Conservation (phyloP, 2,113 vertebrate genomes). For the Amphiprion ocellaris region DNA sequence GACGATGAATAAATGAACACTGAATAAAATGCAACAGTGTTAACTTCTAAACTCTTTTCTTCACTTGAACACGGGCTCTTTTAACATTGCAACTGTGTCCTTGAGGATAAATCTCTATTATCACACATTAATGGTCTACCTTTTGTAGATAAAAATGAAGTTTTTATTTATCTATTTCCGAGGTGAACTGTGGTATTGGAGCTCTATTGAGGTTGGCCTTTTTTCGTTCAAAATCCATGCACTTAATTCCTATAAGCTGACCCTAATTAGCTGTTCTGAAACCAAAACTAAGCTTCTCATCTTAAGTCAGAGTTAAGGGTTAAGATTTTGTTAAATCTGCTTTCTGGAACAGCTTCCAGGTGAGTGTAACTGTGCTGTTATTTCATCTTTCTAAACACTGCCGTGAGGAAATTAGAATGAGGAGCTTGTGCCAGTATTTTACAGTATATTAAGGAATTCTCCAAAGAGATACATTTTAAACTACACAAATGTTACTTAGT, state of each 20-base stretch:
- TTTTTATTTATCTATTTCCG: not conserved
- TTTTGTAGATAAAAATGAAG: not conserved
- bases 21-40: not conserved
- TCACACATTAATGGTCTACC: not conserved
- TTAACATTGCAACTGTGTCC: not conserved
- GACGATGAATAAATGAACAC: not conserved
- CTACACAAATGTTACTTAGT: not conserved
- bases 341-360: too few species aligned
- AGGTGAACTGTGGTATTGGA: not conserved
- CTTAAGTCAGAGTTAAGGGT: fast-evolving
- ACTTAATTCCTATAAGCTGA: not conserved
- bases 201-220: not conserved
- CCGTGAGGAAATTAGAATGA: too few species aligned
- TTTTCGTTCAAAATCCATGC: not conserved
- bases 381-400: too few species aligned
- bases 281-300: not conserved
- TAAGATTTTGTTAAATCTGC: too few species aligned
- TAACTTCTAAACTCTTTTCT: not conserved
- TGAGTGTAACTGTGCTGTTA: too few species aligned
- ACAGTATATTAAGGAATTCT: not conserved
- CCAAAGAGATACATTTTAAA: not conserved
- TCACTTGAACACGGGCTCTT: not conserved
- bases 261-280: not conserved
- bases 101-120: fast-evolving
- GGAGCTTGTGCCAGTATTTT: too few species aligned